phyloP scores from a whole-genome alignment of 1,140 invertebrate species.

The Himalopsyche phryganea region DNA sequence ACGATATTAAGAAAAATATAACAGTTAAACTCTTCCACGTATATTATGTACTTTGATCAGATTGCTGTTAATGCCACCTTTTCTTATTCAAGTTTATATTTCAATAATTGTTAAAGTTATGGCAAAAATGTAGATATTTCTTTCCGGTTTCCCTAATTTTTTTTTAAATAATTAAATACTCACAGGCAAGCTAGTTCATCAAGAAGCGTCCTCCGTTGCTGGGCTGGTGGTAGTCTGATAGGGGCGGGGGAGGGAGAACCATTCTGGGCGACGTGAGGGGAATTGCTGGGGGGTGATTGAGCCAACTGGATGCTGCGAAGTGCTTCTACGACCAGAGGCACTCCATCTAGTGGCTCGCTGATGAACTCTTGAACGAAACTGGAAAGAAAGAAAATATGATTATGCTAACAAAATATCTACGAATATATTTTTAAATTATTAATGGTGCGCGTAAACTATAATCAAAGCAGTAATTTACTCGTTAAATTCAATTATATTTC shows the following conservation, averaged over 20 bases:
- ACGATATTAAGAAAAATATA: too few species aligned
- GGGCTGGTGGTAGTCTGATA: slow-evolving; percentile 54
- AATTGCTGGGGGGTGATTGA: slow-evolving; percentile 61
- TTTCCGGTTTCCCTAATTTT: too few species aligned
- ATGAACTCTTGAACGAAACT: slow-evolving; percentile 90
- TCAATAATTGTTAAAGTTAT: too few species aligned
- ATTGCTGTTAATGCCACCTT: too few species aligned
- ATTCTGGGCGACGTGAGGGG: slow-evolving; percentile 38
- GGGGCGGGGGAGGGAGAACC: slow-evolving; percentile 44
- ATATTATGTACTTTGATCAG: too few species aligned
- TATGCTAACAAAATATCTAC: not conserved
- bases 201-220: slow-evolving; percentile 67
- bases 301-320: slow-evolving; percentile 79
- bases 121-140: too few species aligned
- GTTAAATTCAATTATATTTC: too few species aligned
- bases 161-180: slow-evolving; percentile 37
- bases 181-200: slow-evolving; percentile 84
- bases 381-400: slow-evolving; percentile 38
- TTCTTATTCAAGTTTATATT: too few species aligned
- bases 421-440: too few species aligned
- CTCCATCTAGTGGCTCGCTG: slow-evolving; percentile 76
- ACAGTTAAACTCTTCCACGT: too few species aligned
- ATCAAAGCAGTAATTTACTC: too few species aligned
- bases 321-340: slow-evolving; percentile 74
- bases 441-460: too few species aligned